phyloP scores from a whole-genome alignment of 1,140 invertebrate genomes.

The Ceratitis capitata region DNA sequence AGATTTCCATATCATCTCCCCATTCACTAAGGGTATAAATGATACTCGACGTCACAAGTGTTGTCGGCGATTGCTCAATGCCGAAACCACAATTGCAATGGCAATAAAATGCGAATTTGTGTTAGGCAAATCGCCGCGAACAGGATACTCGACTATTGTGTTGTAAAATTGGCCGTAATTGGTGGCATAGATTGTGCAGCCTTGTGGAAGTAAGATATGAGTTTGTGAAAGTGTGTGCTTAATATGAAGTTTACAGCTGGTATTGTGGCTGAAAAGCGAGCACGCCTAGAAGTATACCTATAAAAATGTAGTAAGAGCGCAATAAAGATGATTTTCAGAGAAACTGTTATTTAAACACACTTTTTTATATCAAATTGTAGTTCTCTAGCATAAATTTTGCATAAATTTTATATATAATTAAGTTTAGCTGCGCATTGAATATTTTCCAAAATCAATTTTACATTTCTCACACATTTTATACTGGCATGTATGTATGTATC shows the following conservation, averaged over 20 bases:
- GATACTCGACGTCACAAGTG: no score
- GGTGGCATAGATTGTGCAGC: background rate
- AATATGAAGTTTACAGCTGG: no score
- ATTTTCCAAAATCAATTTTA: background rate
- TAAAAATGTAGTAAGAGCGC: background rate
- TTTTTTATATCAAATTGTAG: no score
- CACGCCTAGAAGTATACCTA: background rate
- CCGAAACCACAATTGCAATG: background rate
- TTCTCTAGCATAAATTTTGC: no score
- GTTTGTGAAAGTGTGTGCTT: background rate
- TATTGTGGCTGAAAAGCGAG: background rate
- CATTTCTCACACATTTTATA: background rate
- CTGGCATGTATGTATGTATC: background rate
- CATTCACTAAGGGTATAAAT: no score
- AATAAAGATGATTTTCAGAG: background rate
- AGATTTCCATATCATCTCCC: no score
- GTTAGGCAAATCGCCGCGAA: background rate
- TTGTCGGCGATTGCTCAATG: no score
- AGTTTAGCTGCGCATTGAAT: no score
- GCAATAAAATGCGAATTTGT: slow-evolving; percentile 2
- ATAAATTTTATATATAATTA: no score
- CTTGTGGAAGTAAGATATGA: no score
- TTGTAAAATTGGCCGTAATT: slow-evolving; percentile 1
- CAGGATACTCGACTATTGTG: background rate
- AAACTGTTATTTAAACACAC: background rate